Evolutionary conservation across 2,113 vertebrate species (phyloP), one percentile per base, ranked within the genome.

Genomic region (Dipodomys stephensi): DNA sequence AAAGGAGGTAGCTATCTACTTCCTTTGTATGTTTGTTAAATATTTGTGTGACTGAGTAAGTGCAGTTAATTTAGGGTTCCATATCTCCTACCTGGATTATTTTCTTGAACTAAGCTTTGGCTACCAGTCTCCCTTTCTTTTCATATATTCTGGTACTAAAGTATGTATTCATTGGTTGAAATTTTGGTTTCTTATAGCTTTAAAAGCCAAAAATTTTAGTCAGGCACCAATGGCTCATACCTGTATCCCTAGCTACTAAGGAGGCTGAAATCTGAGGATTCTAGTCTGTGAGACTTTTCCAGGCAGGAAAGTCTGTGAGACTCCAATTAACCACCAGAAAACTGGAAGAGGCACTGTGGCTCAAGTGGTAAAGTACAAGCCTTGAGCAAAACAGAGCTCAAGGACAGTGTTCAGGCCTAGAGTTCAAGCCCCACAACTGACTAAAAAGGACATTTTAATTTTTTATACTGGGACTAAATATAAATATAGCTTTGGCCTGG

Each of bases 11-110:
- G 68, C 32, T 13, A 68, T 39, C 69, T 73, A 11, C 57, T 20
- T 94, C 7, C 84, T 85, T 80, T 88, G 32, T 53, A 67, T 88
- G 15, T 67, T 80, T 94, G 80, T 83, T 73, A 88, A 94, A 30
- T 93, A 81, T 46, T 77, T 84, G 2, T 86, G 18, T 87, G 30
- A 84, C 60, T 89, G 53, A 91, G 11, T 91, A 69, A 92, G 57
- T 86, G 73, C 62, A 53, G 25, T 32, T 65, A 20, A 88, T 67
- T 79, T 88, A 84, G 89, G 46, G 81, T n/a, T 87, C 28, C 64
- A 1, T 86, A 46, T 46, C 32, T 87, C n/a, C 78, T 78, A 10
- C 73, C 6, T 74, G 72, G 27, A 62, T 87, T 62, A 74, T 92
- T 93, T 72, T 15, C 46, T 1, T 95, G 90, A 72, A 74, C 39